Conservation (phyloP, 2,888 invertebrate species). For the Microctonus aethiopoides region DNA sequence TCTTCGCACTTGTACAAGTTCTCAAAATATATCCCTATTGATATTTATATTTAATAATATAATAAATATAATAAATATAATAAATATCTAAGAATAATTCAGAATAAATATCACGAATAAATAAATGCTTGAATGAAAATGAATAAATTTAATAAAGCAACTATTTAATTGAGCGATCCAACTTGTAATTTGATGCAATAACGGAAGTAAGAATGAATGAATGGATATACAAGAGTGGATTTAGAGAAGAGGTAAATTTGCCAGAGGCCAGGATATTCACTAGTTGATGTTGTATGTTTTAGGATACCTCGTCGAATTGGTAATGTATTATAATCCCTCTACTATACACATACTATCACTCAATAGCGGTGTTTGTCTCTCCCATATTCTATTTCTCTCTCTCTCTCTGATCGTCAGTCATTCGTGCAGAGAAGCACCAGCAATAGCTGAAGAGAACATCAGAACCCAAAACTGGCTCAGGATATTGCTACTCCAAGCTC, state of each 20-base stretch:
- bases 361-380: background rate
- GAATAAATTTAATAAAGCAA: background rate
- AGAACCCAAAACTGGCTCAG: constrained; percentile 47
- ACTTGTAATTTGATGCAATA: background rate
- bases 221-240: background rate
- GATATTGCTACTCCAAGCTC: constrained; percentile 67
- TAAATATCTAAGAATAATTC: too few relatives aligned
- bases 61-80: too few relatives aligned
- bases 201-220: background rate
- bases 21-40: too few relatives aligned
- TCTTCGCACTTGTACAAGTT: background rate
- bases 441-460: constrained; percentile 37
- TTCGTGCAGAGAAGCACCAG: constrained; percentile 24
- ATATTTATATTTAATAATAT: too few relatives aligned
- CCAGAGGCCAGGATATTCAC: too few relatives aligned
- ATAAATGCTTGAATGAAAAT: too few relatives aligned
- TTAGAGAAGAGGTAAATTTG: background rate
- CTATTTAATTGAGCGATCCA: too few relatives aligned
- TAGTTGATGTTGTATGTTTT: constrained; percentile 42
- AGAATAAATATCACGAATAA: too few relatives aligned
- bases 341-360: background rate
- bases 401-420: constrained; percentile 32
- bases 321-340: constrained; percentile 66
- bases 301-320: constrained; percentile 60
- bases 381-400: constrained; percentile 46